These are phyloP conservation scores for Odontophorus gujanensis DNA, from an alignment of 2,113 vertebrate genomes.

Conservation along the genomic window DNA sequence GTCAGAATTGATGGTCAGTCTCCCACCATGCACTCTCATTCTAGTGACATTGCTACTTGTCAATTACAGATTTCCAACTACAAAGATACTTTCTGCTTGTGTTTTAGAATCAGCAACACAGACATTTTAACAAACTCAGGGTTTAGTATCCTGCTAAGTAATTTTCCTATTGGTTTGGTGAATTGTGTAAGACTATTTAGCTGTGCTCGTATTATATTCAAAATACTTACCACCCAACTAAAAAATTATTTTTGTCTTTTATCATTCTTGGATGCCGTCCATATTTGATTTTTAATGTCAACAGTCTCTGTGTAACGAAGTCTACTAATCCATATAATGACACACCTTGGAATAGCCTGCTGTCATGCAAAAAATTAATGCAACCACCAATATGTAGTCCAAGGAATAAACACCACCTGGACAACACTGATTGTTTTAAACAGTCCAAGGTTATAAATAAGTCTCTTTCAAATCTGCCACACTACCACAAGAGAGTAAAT, in stretches of 20 bases:
- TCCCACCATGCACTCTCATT: not conserved
- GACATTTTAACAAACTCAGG: not conserved
- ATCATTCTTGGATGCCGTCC: not conserved
- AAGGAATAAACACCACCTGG: not conserved
- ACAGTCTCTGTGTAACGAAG: not conserved
- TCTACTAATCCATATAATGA: not conserved
- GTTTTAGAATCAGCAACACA: not conserved
- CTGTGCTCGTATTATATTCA: not conserved
- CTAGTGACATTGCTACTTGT: not conserved
- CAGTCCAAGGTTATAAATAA: not conserved
- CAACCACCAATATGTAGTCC: not conserved
- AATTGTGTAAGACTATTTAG: not conserved
- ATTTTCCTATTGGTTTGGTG: not conserved
- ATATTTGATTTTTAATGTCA: not conserved
- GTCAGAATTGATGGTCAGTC: not conserved
- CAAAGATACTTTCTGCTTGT: not conserved
- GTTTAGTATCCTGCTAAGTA: not conserved
- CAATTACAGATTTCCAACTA: not conserved
- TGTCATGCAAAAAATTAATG: not conserved
- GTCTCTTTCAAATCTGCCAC: not conserved
- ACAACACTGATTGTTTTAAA: not conserved
- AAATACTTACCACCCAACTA: not conserved
- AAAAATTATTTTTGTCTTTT: not conserved
- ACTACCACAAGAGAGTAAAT: not conserved
- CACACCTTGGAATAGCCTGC: not conserved